These are phyloP conservation scores for Drosophila conformis DNA, from an alignment of 2,888 invertebrate species.

Conservation along the genomic window DNA sequence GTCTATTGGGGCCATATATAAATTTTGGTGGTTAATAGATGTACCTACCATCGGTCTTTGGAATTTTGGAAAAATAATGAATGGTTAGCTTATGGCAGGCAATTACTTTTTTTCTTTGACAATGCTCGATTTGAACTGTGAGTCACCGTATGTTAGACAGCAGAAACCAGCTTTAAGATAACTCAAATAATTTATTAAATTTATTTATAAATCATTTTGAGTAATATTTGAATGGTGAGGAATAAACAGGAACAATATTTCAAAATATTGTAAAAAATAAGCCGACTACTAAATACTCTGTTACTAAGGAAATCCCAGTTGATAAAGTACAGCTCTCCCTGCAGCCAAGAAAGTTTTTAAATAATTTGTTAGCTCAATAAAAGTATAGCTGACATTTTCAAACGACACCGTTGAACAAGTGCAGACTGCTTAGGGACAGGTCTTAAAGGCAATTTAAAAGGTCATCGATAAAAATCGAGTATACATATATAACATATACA, in stretches of 20 bases:
- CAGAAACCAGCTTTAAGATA: neutral
- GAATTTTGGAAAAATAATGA: no score
- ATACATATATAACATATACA: neutral
- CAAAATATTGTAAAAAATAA: neutral
- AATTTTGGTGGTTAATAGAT: no score
- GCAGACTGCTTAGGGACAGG: slow-evolving; percentile 32
- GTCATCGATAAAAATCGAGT: slow-evolving; percentile 14
- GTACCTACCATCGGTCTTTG: no score
- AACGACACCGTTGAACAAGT: slow-evolving; percentile 24
- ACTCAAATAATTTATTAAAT: neutral
- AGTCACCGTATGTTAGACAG: neutral
- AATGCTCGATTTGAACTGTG: no score
- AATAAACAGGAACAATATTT: neutral
- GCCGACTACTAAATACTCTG: neutral
- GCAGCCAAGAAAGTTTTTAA: rapidly evolving
- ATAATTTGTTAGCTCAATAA: neutral
- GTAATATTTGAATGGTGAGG: neutral
- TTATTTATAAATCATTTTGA: neutral
- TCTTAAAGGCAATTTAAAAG: slow-evolving; percentile 42
- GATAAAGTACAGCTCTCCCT: neutral
- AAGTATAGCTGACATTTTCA: slow-evolving; percentile 23
- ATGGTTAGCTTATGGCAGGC: no score
- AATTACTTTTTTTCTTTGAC: no score
- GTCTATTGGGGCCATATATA: no score
- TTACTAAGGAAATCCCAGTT: neutral